Evolutionary conservation across 2,113 vertebrate genomes (phyloP).

Genomic region (Nothobranchius furzeri): DNA sequence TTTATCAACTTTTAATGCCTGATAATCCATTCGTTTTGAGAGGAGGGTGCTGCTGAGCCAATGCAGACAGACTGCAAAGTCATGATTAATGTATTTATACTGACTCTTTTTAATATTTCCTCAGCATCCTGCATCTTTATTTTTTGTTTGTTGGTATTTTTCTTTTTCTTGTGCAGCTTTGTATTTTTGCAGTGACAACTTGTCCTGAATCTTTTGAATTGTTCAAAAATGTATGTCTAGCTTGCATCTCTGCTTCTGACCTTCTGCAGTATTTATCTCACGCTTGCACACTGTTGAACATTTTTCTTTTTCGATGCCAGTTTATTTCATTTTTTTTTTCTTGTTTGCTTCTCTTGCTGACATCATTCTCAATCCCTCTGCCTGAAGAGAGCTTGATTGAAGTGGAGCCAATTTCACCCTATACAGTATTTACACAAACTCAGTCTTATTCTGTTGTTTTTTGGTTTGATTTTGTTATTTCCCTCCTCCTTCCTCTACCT

Average conservation of each 20-base stretch:
- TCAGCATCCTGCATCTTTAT: slow-evolving; percentile 5
- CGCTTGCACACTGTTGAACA: slow-evolving; percentile 60
- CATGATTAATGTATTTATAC: slow-evolving; percentile 2
- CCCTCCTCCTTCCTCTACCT: not conserved
- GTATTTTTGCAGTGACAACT: slow-evolving; percentile 25
- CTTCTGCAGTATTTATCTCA: slow-evolving; percentile 72
- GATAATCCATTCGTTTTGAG: slow-evolving; percentile 47
- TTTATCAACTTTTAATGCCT: slow-evolving; percentile 22
- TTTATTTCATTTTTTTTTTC: slow-evolving; percentile 22
- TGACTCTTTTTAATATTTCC: slow-evolving; percentile 16
- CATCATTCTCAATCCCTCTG: slow-evolving; percentile 62
- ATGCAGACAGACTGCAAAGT: slow-evolving; percentile 6
- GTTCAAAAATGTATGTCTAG: slow-evolving; percentile 50
- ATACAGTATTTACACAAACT: slow-evolving; percentile 69
- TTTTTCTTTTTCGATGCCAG: slow-evolving; percentile 51
- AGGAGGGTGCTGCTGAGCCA: slow-evolving; percentile 14
- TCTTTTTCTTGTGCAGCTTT: slow-evolving; percentile 2
- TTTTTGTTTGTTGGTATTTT: not conserved
- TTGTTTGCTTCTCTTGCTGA: slow-evolving; percentile 62
- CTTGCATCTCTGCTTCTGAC: slow-evolving; percentile 62
- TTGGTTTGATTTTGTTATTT: not conserved
- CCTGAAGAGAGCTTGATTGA: slow-evolving; percentile 73
- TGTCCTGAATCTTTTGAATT: slow-evolving; percentile 45
- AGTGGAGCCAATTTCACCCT: slow-evolving; percentile 71
- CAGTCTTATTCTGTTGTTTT: slow-evolving; percentile 24